Base-by-base conservation (phyloP, 2,888 invertebrate genomes). In the Brenthis ino region DNA sequence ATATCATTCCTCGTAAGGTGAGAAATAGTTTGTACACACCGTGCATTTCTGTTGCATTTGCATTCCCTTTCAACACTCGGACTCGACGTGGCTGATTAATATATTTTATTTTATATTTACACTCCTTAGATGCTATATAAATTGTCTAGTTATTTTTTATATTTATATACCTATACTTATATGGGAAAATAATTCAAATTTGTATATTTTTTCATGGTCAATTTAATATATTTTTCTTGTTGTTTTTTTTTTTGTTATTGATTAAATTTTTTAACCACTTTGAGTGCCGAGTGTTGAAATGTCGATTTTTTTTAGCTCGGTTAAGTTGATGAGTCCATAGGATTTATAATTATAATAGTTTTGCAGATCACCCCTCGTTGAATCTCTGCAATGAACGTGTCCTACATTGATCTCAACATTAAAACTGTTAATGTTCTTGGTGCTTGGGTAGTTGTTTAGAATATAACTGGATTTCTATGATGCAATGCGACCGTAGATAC, bases 1-100 rank as follows among this genome's bases (percentile, higher is more conserved):
- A 78, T 74, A 66, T 82, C 89, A 88, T 89, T 89, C 89, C 88
- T 83, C 85, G 77, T 85, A 85, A 88, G 86, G 80, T 80, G 78
- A 64, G 37, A 20, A 50, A n/a, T 48, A 12, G n/a, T 33, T 47
- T 28, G 54, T 48, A n/a, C 6, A 2, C 50, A 37, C 8, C 6
- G 51, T 43, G 37, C 37, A 43, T 43, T 43, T 43, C 37, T 11
- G 37, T 43, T 43, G 37, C 37, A 43, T 43, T 43, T 43, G 37
- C 37, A 43, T 43, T 43, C 37, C 37, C 37, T 43, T 43, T 1
- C 37, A 43, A 8, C 37, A 8, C 37, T 43, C 37, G 37, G 37
- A 43, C 37, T 43, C 37, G 37, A 11, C 2, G 11, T 43, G 37
- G 37, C 8, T 43, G 2, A 43, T 11, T 43, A 6, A 6, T 8